Conservation (phyloP, 2,888 invertebrate species). For the Eupsilia transversa region DNA sequence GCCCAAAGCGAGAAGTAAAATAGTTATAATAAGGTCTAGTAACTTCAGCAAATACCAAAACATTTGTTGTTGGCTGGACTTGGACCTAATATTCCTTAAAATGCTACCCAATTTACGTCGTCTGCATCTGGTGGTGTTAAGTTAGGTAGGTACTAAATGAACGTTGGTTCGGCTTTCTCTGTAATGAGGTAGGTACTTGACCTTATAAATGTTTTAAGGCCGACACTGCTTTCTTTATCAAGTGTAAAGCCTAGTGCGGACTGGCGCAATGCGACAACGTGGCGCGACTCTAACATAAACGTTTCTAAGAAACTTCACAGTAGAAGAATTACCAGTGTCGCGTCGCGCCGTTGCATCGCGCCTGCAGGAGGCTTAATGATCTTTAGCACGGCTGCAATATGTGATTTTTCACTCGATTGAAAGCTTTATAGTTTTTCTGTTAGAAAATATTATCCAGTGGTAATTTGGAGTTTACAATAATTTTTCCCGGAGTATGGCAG, state of each 20-base stretch:
- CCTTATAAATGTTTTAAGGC: constrained; percentile 14
- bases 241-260: too few relatives aligned
- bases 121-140: constrained; percentile 26
- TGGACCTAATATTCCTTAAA: constrained; percentile 46
- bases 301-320: too few relatives aligned
- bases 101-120: constrained; percentile 46
- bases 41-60: constrained; percentile 15
- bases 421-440: neutral
- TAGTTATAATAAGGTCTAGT: constrained; percentile 11
- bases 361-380: too few relatives aligned
- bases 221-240: constrained; percentile 18
- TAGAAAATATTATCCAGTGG: neutral
- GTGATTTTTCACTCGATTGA: neutral
- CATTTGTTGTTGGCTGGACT: constrained; percentile 11
- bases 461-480: neutral
- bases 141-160: constrained; percentile 15
- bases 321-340: too few relatives aligned
- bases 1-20: neutral
- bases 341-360: too few relatives aligned
- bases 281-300: too few relatives aligned
- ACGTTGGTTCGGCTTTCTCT: constrained; percentile 8
- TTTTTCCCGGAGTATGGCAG: neutral
- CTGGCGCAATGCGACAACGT: too few relatives aligned
- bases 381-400: too few relatives aligned
- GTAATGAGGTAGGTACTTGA: constrained; percentile 29